Conservation (phyloP, 2,797 vertebrate species). For the Phrynocephalus forsythii region DNA sequence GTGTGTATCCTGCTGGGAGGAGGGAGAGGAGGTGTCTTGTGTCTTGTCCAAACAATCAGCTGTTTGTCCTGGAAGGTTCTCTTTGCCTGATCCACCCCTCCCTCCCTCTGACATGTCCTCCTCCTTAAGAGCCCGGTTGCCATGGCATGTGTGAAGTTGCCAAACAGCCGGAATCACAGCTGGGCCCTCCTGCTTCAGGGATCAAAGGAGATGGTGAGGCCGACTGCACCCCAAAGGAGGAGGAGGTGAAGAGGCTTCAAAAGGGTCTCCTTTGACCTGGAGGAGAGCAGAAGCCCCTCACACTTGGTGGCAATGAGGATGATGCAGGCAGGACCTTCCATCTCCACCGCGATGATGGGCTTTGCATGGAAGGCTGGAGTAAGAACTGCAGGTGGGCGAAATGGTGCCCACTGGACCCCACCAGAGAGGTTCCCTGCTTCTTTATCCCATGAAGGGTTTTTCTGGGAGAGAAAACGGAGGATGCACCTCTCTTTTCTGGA, state of each 20-base stretch:
- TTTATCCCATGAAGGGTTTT: neutral
- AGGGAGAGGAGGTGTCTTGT: neutral
- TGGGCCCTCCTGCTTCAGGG: neutral
- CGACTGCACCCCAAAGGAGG: fast-evolving
- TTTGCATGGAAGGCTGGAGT: too few relatives aligned
- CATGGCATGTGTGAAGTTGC: neutral
- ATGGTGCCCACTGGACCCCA: too few relatives aligned
- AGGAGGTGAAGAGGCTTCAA: constrained; percentile 16
- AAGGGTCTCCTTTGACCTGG: fast-evolving
- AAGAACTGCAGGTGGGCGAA: too few relatives aligned
- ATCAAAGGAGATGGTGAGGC: neutral
- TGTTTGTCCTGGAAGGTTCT: constrained; percentile 49
- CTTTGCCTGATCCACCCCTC: neutral
- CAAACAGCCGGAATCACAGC: constrained; percentile 38
- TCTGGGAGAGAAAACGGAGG: neutral
- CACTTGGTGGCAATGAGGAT: too few relatives aligned
- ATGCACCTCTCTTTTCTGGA: neutral
- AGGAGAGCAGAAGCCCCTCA: constrained; percentile 17
- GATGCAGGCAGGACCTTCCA: too few relatives aligned
- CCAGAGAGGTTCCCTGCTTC: neutral
- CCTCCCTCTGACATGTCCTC: neutral
- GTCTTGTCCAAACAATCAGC: fast-evolving
- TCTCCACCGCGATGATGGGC: too few relatives aligned
- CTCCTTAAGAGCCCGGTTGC: constrained; percentile 11
- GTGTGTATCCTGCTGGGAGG: neutral